A percentile compares a stretch with the other conserved stretches of the same genome.
Evolutionary conservation across 1,140 invertebrate species (phyloP).

Genomic region (Drosophila yakuba): DNA sequence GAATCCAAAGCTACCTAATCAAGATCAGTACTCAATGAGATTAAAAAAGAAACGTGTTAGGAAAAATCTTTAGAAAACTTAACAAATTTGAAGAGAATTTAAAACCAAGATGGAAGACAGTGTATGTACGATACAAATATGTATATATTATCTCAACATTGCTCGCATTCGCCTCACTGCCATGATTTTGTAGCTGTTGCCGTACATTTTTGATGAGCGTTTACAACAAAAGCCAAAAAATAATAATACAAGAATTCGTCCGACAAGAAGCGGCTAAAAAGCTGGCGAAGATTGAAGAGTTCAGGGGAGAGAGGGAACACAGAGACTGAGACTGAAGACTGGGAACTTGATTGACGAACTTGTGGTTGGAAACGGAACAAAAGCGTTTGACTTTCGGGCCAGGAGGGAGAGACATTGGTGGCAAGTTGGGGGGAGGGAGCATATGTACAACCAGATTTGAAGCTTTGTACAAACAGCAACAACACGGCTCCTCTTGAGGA

Average conservation of each 20-base stretch:
- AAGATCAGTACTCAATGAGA: constrained; percentile 10
- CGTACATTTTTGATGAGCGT: constrained; percentile 63
- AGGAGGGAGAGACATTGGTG: background rate
- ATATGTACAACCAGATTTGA: constrained; percentile 80
- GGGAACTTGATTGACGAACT: constrained; percentile 53
- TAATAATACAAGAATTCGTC: constrained; percentile 1
- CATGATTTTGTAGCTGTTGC: constrained; percentile 27
- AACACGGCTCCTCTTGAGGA: constrained; percentile 36
- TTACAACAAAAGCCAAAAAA: constrained; percentile 72
- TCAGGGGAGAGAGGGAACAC: background rate
- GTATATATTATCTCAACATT: constrained; percentile 46
- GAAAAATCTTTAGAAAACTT: constrained; percentile 55
- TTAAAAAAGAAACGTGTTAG: constrained; percentile 23
- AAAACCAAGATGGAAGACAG: constrained; percentile 28
- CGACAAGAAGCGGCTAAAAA: constrained; percentile 19
- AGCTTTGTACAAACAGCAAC: constrained; percentile 78
- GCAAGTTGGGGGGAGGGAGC: constrained; percentile 4
- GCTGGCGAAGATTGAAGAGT: constrained; percentile 14
- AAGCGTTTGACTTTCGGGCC: constrained; percentile 13
- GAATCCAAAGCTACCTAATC: background rate
- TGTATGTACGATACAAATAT: background rate
- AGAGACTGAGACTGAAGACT: background rate
- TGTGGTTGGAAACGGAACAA: constrained; percentile 40
- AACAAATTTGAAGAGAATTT: constrained; percentile 47
- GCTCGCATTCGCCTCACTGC: constrained; percentile 51